phyloP scores from a whole-genome alignment of 37 sponge, comb jelly and placozoan species.

The Cladorhizidae sp. region DNA sequence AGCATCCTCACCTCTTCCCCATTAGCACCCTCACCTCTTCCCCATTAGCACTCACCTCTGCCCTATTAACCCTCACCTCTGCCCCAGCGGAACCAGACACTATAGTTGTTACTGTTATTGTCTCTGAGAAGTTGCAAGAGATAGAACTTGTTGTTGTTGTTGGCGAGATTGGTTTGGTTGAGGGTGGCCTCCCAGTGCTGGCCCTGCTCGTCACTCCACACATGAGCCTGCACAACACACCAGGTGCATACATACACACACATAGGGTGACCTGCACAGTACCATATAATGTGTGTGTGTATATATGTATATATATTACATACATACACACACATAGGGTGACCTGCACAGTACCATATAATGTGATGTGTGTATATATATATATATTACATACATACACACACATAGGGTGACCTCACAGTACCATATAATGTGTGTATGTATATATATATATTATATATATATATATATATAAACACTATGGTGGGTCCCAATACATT shows the following conservation, averaged over 20 bases:
- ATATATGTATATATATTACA: background rate
- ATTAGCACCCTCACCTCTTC: too few relatives aligned
- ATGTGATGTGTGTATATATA: too few relatives aligned
- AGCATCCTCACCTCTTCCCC: too few relatives aligned
- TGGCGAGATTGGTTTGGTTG: constrained; percentile 90
- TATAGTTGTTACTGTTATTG: constrained; percentile 27
- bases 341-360: too few relatives aligned
- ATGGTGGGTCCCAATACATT: too few relatives aligned
- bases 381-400: too few relatives aligned
- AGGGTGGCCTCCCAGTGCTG: constrained; percentile 86
- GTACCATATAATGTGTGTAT: too few relatives aligned
- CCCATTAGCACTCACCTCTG: too few relatives aligned
- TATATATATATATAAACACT: too few relatives aligned
- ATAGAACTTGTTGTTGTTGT: constrained; percentile 96
- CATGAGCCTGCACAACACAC: constrained; percentile 63
- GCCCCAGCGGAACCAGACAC: constrained; percentile 91
- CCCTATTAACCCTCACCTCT: constrained; percentile 57
- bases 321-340: constrained; percentile 25
- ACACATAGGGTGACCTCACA: too few relatives aligned
- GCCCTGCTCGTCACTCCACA: constrained; percentile 71
- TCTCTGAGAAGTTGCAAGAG: constrained; percentile 84
- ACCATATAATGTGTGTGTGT: background rate
- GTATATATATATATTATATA: too few relatives aligned
- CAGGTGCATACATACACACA: background rate
- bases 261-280: background rate